These are phyloP conservation scores for Rhopalosiphum maidis DNA, from an alignment of 1,140 invertebrate genomes.

Conservation along the genomic window DNA sequence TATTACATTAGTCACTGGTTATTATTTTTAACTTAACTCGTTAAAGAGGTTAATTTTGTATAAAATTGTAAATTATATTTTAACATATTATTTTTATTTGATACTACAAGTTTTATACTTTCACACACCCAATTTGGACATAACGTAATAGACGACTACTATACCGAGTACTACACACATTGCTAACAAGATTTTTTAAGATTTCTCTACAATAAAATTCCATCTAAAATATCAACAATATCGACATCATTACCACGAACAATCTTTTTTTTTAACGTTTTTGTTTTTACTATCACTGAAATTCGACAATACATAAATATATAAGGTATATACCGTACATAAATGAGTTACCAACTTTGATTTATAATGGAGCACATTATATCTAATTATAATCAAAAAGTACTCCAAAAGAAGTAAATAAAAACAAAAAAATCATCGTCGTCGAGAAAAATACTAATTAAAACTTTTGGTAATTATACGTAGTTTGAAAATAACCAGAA, in stretches of 20 bases:
- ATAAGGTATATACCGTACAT: not conserved
- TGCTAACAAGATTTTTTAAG: not conserved
- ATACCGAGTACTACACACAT: not conserved
- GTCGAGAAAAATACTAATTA: not conserved
- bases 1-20: not conserved
- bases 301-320: not conserved
- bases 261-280: not conserved
- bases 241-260: not conserved
- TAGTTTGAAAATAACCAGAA: slow-evolving; percentile 10
- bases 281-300: not conserved
- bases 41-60: not conserved
- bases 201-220: not conserved
- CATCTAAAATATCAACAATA: not conserved
- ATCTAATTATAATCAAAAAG: not conserved
- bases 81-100: not conserved
- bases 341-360: not conserved
- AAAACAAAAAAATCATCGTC: not conserved
- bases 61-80: not conserved
- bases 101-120: not conserved
- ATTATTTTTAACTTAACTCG: not conserved
- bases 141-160: not conserved
- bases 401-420: not conserved
- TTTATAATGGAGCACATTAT: not conserved
- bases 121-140: not conserved
- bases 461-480: slow-evolving; percentile 34